Evolutionary conservation across 1,140 invertebrate genomes (phyloP), one percentile per base, ranked within the genome.

Genomic region (Melanaphis sacchari): DNA sequence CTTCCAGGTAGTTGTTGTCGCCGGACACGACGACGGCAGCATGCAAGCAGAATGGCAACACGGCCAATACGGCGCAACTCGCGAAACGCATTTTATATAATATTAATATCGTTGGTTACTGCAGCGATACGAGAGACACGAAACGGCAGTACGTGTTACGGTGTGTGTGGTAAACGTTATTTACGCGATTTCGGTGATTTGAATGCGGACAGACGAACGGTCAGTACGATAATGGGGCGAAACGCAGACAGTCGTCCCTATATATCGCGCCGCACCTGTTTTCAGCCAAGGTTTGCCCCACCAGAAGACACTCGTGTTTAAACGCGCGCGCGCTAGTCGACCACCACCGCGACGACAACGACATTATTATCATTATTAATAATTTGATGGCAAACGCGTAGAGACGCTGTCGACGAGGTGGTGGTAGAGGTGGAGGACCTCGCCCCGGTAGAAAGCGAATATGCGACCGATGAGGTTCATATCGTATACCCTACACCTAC

Each of bases 41-140:
- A 11, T 66, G 15, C 54, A 66, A n/a, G 31, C 91, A 81, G 54
- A 93, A 90, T 46, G 94, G 81, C 41, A 95, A 94, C 26, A 95
- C 76, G 87, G 95, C 93, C 94, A 95, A 54, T 4, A 89, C 87
- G 54, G 54, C 38, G 5, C 22, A 90, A 41, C 36, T 52, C 38
- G 38, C 54, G 89, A 59, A 90, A 59, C 52, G 54, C 54, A 66
- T 90, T 38, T 40, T 54, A 36, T 76, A 18, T n/a, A 18, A 76
- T 76, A 6, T 76, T 52, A 43, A 31, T 52, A 36, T 38, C 87
- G 87, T 36, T 49, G 21, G 11, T 87, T 87, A 76, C 59, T 31
- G n/a, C 5, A 66, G 31, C 59, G 31, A 66, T 66, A 66, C 18
- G 59, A 0, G 36, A 76, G 31, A n/a, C 18, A 76, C n/a, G 59